Base-by-base conservation (phyloP, 2,888 invertebrate genomes). In the Apotomis betuletana region DNA sequence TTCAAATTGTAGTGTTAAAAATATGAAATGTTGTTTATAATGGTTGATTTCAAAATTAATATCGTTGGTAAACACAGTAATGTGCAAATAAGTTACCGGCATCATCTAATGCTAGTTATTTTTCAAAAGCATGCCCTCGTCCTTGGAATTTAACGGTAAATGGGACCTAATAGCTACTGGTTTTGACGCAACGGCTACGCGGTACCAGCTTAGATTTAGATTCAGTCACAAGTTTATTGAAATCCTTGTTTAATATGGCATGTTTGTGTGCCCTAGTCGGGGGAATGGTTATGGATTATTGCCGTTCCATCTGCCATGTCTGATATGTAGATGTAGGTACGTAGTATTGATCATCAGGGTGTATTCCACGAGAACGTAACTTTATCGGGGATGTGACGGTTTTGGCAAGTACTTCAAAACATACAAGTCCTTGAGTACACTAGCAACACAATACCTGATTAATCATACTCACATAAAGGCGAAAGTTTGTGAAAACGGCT, bases 101-200 rank as follows among this genome's bases (percentile, higher is more conserved):
- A 41, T 27, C 67, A 57, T 41, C 57, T 51, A 59, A 59, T 58
- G 36, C 27, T 41, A 61, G 61, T 60, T 69, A 61, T 73, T 69
- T 69, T 71, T 71, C 71, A 71, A 71, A 67, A 46, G 62, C 67
- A 58, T 62, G 36, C 52, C 54, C 75, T 79, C 87, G 86, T 89
- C 90, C 90, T 90, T 88, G 87, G 86, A 85, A 89, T 88, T 88
- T 88, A 90, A 88, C 90, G 88, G 89, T 87, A 89, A 81, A 81
- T 81, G 82, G 83, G 83, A 85, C 83, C 84, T 87, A 90, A 89
- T 88, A 84, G 89, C 89, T 88, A 90, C 90, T 88, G 88, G 90
- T 90, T 90, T 87, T 88, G 85, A 88, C 80, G 86, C 85, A 84
- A 87, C 85, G 81, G 77, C 78, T 75, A 49, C 0, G 49, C 49